Conservation (phyloP, 64 coral and sea anemone genomes). For the Montipora foliosa region DNA sequence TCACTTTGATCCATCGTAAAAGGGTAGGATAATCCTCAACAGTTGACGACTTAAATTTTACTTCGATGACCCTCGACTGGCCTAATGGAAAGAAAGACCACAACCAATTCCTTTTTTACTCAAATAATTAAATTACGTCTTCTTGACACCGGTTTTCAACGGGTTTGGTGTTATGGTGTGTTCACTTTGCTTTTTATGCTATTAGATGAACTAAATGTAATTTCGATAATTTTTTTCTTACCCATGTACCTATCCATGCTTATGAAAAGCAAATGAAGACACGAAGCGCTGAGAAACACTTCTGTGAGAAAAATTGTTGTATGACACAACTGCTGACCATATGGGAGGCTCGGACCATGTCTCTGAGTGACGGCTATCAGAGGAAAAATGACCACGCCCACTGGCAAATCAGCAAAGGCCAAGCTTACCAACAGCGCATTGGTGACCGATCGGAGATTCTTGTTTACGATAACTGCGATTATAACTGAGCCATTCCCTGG, state of each 20-base stretch:
- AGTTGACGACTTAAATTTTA: no score
- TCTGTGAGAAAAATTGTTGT: constrained; percentile 79
- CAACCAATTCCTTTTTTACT: no score
- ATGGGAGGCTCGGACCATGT: constrained; percentile 61
- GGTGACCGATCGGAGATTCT: constrained; percentile 64
- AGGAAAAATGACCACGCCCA: constrained; percentile 78
- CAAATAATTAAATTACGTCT: no score
- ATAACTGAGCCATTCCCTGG: constrained; percentile 82
- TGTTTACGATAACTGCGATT: constrained; percentile 48
- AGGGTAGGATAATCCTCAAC: no score
- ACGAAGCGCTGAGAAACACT: constrained; percentile 86
- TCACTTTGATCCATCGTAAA: no score
- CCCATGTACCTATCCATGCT: constrained; percentile 77
- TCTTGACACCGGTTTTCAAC: no score
- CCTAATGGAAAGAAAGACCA: no score
- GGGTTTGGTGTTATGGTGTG: no score
- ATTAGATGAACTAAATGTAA: no score
- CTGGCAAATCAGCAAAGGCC: constrained; percentile 80
- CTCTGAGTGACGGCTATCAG: constrained; percentile 75
- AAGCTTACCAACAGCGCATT: constrained; percentile 80
- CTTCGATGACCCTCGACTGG: no score
- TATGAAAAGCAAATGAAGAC: constrained; percentile 86
- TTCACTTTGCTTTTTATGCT: no score
- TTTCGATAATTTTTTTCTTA: not conserved
- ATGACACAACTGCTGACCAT: constrained; percentile 68